Evolutionary conservation across 2,113 vertebrate genomes (phyloP), one percentile per base, ranked within the genome.

Genomic region (Thermophis baileyi): DNA sequence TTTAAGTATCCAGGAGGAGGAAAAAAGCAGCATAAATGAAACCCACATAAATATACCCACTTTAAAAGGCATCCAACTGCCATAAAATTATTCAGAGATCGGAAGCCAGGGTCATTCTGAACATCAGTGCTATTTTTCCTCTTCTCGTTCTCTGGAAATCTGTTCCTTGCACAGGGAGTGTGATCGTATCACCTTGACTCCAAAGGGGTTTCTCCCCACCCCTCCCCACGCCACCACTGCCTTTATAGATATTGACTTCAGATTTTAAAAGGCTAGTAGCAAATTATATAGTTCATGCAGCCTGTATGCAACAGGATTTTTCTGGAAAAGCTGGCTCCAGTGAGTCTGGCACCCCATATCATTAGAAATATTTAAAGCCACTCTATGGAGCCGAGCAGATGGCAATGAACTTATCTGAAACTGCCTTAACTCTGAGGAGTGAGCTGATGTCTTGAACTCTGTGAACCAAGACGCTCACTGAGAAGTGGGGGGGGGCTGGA

Each of bases 321-420:
- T 93, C 92, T 93, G 92, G 92, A 93, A 93, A 93, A 93, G 53
- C 92, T 90, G 92, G 92, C 88, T 90, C 92, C 92, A 93, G 92
- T 27, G 92, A 90, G 92, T 93, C 92, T 93, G 88, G 88, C 92
- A 90, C 88, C 89, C 92, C 46, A 47, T 93, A 93, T 93, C 88
- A 93, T 93, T 93, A 93, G 92, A 93, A 93, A 93, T 93, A 93
- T 93, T 93, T 93, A 86, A 93, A 93, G 92, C 89, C 54, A 90
- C 92, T 93, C 88, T 49, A 90, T 87, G 88, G 92, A 93, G 92
- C 92, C 88, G 3, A 60, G 92, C 92, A 93, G 92, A 93, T 93
- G 92, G 92, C 92, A 93, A 93, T 93, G 92, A 93, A 93, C 92
- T 93, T 93, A 93, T 93, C 92, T 93, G 81, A 47, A 93, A 90